phyloP scores from a whole-genome alignment of 2,113 vertebrate species.

The Centropus unirufus region DNA sequence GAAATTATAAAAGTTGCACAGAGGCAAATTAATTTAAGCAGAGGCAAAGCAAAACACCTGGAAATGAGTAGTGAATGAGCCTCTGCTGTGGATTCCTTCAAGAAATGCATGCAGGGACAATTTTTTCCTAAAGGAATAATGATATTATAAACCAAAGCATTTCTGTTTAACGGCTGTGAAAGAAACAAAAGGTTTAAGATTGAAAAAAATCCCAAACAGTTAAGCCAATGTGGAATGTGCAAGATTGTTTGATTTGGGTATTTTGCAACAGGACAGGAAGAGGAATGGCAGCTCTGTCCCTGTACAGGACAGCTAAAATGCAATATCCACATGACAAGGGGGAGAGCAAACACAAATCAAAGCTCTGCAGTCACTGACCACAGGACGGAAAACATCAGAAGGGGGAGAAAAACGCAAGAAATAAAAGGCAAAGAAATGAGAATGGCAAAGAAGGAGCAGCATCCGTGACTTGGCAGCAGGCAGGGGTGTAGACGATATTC shows the following conservation, averaged over 20 bases:
- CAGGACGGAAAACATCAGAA: not conserved
- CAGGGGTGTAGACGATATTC: not conserved
- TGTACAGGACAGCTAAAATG: not conserved
- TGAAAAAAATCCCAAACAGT: not conserved
- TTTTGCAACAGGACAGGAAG: not conserved
- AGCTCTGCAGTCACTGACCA: not conserved
- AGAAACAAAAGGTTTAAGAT: not conserved
- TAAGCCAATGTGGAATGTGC: not conserved
- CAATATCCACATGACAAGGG: not conserved
- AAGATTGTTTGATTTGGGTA: not conserved
- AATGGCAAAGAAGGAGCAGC: constrained; percentile 25
- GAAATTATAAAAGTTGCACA: not conserved
- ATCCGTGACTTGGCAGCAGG: constrained; percentile 51
- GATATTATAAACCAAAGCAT: not conserved
- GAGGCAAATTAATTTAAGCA: not conserved
- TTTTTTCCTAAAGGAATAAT: not conserved
- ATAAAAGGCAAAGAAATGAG: constrained; percentile 30
- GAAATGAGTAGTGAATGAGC: not conserved
- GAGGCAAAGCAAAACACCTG: not conserved
- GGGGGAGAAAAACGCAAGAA: not conserved
- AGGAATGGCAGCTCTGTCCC: not conserved
- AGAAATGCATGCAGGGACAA: not conserved
- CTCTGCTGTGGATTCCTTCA: not conserved
- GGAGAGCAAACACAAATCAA: not conserved
- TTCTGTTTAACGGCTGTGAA: not conserved